Evolutionary conservation across 2,888 invertebrate species (phyloP).

Genomic region (Carabus problematicus): DNA sequence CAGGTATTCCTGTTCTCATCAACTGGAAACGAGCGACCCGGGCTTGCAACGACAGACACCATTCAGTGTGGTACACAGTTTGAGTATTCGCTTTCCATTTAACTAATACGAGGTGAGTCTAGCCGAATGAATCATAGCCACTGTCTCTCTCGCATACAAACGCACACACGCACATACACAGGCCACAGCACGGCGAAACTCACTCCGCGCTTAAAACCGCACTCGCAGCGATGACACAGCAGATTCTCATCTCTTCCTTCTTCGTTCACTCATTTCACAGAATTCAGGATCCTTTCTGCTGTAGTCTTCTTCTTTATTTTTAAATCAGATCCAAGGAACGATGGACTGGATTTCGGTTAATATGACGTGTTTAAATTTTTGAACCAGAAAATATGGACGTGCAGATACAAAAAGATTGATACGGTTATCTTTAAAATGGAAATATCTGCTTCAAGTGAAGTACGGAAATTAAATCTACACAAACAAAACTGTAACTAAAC

Average conservation of each 20-base stretch:
- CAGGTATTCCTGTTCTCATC: neutral
- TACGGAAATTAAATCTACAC: too few species aligned
- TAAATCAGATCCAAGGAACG: slow-evolving; percentile 17
- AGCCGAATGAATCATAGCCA: slow-evolving; percentile 30
- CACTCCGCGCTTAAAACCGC: slow-evolving; percentile 24
- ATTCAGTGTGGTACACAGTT: neutral
- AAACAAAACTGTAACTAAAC: too few species aligned
- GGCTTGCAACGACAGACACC: neutral
- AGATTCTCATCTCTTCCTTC: slow-evolving; percentile 37
- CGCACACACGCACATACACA: neutral
- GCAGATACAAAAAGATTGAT: too few species aligned
- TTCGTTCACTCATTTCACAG: slow-evolving; percentile 28
- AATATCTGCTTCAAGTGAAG: too few species aligned
- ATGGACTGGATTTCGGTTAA: neutral
- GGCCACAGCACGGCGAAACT: neutral
- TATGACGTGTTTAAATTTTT: too few species aligned
- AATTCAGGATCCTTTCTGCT: slow-evolving; percentile 1
- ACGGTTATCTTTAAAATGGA: too few species aligned
- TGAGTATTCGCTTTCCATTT: slow-evolving; percentile 36
- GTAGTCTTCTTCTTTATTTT: slow-evolving; percentile 22
- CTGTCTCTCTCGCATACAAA: neutral
- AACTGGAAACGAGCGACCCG: neutral
- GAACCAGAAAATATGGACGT: too few species aligned
- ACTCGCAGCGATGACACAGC: slow-evolving; percentile 40
- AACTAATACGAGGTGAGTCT: slow-evolving; percentile 35